Evolutionary conservation across 2,113 vertebrate species (phyloP).

Genomic region (Dipodomys spectabilis): DNA sequence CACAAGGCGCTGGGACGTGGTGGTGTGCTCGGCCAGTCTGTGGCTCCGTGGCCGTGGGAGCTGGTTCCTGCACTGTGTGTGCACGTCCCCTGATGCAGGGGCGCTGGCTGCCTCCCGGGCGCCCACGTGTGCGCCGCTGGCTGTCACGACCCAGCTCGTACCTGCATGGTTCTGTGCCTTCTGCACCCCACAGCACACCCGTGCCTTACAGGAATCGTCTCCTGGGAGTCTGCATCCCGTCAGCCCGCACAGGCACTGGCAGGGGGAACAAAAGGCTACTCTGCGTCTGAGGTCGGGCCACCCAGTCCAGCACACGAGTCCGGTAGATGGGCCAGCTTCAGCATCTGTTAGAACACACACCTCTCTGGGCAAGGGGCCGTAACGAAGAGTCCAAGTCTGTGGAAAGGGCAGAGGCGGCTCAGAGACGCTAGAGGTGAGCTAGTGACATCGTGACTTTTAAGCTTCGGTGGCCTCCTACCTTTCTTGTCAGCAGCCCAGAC

Average conservation of each 20-base stretch:
- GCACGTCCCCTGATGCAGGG: too few relatives aligned
- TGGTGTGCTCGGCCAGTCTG: neutral
- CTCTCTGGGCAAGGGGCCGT: neutral
- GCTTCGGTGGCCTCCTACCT: neutral
- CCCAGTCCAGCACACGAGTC: slow-evolving; percentile 9
- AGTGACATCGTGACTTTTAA: neutral
- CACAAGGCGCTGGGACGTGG: neutral
- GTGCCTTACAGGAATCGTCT: slow-evolving; percentile 18
- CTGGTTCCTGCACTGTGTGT: neutral
- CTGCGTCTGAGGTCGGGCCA: slow-evolving; percentile 51
- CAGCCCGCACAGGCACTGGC: neutral
- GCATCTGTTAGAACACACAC: neutral
- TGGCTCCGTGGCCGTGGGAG: neutral
- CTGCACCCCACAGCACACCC: neutral
- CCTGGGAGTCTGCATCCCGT: slow-evolving; percentile 31
- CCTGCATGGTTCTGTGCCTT: neutral
- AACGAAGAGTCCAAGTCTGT: neutral
- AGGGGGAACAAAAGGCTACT: slow-evolving; percentile 32
- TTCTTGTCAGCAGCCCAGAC: slow-evolving; percentile 1
- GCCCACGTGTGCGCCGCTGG: too few relatives aligned
- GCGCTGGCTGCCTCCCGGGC: too few relatives aligned
- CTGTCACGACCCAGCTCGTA: too few relatives aligned
- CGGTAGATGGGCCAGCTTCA: neutral
- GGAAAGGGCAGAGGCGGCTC: slow-evolving; percentile 30
- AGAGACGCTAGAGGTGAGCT: neutral